These are phyloP conservation scores for Apis laboriosa DNA, from an alignment of 1,140 invertebrate genomes.

Conservation along the genomic window DNA sequence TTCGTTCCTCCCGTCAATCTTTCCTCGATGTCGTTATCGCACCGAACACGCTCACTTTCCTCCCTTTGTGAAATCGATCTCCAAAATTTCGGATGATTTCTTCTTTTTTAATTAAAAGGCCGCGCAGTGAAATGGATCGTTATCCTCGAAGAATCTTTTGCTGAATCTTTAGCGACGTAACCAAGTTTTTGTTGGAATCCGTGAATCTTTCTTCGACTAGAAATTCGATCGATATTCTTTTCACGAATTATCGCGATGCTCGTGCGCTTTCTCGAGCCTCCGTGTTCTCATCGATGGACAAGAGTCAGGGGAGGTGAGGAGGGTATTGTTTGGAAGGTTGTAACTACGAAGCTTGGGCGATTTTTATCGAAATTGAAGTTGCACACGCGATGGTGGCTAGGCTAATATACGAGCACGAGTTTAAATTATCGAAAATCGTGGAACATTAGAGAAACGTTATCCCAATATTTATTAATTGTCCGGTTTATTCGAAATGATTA, in stretches of 20 bases:
- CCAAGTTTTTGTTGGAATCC: not conserved
- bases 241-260: conserved; percentile 15
- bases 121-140: not conserved
- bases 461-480: not conserved
- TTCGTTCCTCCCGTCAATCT: not conserved
- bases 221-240: conserved; percentile 23
- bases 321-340: not conserved
- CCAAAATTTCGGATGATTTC: not conserved
- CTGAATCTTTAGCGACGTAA: not conserved
- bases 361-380: conserved; percentile 8
- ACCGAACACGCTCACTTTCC: too few species aligned
- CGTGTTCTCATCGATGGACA: not conserved
- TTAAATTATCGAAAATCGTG: not conserved
- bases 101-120: too few species aligned
- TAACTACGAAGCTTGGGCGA: not conserved
- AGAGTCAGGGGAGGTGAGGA: not conserved
- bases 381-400: not conserved
- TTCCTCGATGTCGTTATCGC: not conserved
- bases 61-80: not conserved
- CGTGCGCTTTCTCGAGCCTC: not conserved
- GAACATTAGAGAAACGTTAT: not conserved
- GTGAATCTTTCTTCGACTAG: not conserved
- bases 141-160: not conserved
- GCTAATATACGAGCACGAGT: not conserved
- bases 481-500: not conserved